These are phyloP conservation scores for Natrix natrix DNA, from an alignment of 2,797 vertebrate genomes.

Conservation along the genomic window DNA sequence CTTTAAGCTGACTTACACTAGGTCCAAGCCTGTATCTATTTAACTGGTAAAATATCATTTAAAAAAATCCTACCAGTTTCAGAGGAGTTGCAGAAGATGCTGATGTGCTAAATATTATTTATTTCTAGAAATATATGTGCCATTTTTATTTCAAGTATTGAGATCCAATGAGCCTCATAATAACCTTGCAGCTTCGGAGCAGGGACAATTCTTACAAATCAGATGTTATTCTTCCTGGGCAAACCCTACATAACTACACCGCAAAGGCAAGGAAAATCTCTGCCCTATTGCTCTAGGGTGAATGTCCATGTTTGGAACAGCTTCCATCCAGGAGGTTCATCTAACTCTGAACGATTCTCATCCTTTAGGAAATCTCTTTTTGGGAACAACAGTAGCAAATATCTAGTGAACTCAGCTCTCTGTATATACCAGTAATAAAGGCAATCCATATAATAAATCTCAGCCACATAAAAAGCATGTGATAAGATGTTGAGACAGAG, in stretches of 20 bases:
- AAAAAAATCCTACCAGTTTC: too few species aligned
- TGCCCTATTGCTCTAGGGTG: neutral
- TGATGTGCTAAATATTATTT: neutral
- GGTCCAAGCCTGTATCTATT: neutral
- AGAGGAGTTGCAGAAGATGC: neutral
- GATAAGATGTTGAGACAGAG: neutral
- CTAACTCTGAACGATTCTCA: neutral
- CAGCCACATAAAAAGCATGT: neutral
- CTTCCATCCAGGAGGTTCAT: neutral
- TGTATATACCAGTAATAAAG: neutral
- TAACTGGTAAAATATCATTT: neutral
- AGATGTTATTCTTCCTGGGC: neutral
- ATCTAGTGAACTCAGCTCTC: neutral
- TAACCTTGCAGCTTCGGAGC: too few species aligned
- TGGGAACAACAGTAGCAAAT: neutral
- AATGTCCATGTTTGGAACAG: neutral
- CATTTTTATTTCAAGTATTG: neutral
- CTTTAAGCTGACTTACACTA: neutral
- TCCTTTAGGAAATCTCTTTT: neutral
- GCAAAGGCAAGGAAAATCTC: neutral
- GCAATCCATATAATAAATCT: neutral
- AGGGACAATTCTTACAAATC: neutral
- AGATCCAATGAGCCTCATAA: neutral
- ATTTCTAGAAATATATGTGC: neutral
- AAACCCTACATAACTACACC: neutral